Conservation (phyloP, 1,140 invertebrate genomes). For the Galleria mellonella region DNA sequence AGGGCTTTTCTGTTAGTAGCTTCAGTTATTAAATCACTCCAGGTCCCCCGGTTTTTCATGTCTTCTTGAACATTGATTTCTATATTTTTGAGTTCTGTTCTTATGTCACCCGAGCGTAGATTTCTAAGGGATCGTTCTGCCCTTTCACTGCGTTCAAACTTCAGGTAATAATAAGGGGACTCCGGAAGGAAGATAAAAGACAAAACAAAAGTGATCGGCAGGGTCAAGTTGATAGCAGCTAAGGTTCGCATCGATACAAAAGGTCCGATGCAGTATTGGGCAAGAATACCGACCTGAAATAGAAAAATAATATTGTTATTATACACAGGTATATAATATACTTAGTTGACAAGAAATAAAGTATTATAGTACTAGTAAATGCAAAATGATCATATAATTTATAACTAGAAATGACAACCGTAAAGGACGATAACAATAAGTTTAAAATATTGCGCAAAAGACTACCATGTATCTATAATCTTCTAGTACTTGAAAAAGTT, state of each 20-base stretch:
- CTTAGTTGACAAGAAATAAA: too few species aligned
- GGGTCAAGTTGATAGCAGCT: constrained; percentile 73
- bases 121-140: constrained; percentile 72
- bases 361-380: too few species aligned
- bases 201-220: constrained; percentile 74
- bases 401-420: too few species aligned
- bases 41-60: constrained; percentile 69
- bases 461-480: too few species aligned
- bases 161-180: constrained; percentile 77
- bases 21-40: constrained; percentile 77
- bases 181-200: constrained; percentile 76
- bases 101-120: constrained; percentile 75
- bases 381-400: too few species aligned
- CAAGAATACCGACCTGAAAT: constrained; percentile 79
- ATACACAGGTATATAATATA: too few species aligned
- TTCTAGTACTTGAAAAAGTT: too few species aligned
- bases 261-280: constrained; percentile 80
- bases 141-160: constrained; percentile 64
- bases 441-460: too few species aligned
- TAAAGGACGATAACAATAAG: too few species aligned
- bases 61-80: constrained; percentile 76
- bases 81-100: constrained; percentile 78
- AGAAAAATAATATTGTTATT: neutral
- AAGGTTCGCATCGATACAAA: constrained; percentile 75
- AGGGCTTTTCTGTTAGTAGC: constrained; percentile 79